These are phyloP conservation scores for Salvator merianae DNA, from an alignment of 2,113 vertebrate species.

Conservation along the genomic window DNA sequence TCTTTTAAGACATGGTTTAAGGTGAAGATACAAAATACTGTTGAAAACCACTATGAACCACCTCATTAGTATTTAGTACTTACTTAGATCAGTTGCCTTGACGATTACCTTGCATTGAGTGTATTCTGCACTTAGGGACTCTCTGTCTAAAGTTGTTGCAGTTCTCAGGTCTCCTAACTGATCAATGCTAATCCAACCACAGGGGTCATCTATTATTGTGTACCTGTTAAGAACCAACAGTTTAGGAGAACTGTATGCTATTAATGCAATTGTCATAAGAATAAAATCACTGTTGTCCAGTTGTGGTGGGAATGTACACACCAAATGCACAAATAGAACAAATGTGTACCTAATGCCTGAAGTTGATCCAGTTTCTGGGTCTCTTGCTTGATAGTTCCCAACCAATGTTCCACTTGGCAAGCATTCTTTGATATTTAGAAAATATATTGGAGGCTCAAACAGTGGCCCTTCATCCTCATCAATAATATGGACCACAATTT, in stretches of 20 bases:
- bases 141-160: constrained; percentile 82
- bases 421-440: constrained; percentile 78
- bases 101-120: constrained; percentile 77
- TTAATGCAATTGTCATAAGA: not conserved
- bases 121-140: constrained; percentile 75
- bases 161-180: constrained; percentile 80
- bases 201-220: constrained; percentile 78
- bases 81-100: constrained; percentile 73
- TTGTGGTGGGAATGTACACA: not conserved
- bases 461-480: constrained; percentile 85
- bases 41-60: not conserved
- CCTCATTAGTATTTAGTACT: constrained; percentile 55
- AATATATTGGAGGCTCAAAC: constrained; percentile 74
- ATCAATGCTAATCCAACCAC: constrained; percentile 81
- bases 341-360: constrained; percentile 79
- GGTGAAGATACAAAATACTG: not conserved
- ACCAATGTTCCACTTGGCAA: constrained; percentile 70
- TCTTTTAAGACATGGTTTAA: not conserved
- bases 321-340: constrained; percentile 6
- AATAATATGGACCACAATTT: constrained; percentile 74
- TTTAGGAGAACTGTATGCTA: not conserved
- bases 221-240: constrained; percentile 76
- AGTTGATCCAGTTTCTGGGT: constrained; percentile 82
- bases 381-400: constrained; percentile 76
- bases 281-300: not conserved